Base-by-base conservation (phyloP, 2,888 invertebrate genomes). In the Anthophora plumipes region DNA sequence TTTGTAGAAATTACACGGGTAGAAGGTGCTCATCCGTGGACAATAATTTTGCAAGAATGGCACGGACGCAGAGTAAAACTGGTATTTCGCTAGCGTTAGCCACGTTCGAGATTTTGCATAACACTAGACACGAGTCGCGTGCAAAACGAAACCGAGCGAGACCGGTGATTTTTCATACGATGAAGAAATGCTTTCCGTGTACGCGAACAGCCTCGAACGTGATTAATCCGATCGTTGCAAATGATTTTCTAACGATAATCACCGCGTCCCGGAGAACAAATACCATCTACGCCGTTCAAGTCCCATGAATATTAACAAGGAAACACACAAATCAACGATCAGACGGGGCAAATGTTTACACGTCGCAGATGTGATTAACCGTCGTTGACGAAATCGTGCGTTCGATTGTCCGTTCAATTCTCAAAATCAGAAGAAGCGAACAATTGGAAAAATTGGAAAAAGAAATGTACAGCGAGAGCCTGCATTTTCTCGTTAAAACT, bases 301-400 rank as follows among this genome's bases (percentile, higher is more conserved):
- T 67, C 4, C 8, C 54, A 76, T 77, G 77, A 77, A 77, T 77
- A 77, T 77, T 77, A 54, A 77, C 61, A 77, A 77, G 77, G 60
- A 67, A 48, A 55, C 31, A 76, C 77, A 14, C 25, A 20, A 61
- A 76, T 77, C 76, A 54, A 54, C 67, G 77, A 25, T 67, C 43
- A n/a, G 9, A 39, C 39, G 11, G 14, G 54, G 50, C 25, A 76
- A 77, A 67, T 60, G 67, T 77, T 77, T 55, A 54, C 52, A 46
- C 60, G 41, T 46, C 60, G 7, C 11, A 20, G 31, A 8, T 17
- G 25, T 67, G 66, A 77, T 77, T 76, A 67, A 60, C 60, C 17
- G 43, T 12, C 14, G n/a, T 25, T 37, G 50, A 41, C n/a, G 37
- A 66, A 59, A 75, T 77, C 59, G 12, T 20, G 20, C 64, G 14